A percentile compares a stretch with the other conserved stretches of the same genome.
Evolutionary conservation across 2,797 vertebrate species (phyloP).

Genomic region (Anabas testudineus): DNA sequence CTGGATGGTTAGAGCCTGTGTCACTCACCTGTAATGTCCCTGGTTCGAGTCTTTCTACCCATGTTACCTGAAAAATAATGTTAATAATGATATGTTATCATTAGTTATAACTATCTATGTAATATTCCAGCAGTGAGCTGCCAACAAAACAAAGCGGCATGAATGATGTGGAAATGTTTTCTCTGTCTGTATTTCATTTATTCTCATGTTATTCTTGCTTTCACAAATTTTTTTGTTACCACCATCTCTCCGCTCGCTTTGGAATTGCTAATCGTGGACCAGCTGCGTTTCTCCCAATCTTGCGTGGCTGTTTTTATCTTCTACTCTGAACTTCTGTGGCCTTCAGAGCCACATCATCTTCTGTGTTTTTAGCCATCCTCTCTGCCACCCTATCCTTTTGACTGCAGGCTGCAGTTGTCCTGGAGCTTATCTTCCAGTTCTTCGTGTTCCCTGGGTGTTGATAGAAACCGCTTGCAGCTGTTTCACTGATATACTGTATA

Average conservation of each 20-base stretch:
- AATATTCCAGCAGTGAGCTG: not conserved
- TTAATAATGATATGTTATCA: too few relatives aligned
- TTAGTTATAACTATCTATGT: too few relatives aligned
- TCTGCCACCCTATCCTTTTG: conserved; percentile 40
- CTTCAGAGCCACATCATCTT: conserved; percentile 49
- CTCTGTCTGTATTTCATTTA: conserved; percentile 12
- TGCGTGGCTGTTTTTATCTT: conserved; percentile 47
- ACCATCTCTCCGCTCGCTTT: conserved; percentile 11
- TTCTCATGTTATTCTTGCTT: conserved; percentile 1
- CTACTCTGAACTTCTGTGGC: conserved; percentile 55
- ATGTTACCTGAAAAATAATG: too few relatives aligned
- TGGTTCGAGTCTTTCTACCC: too few relatives aligned
- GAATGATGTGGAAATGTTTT: not conserved
- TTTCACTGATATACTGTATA: conserved; percentile 51
- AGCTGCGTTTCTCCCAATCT: conserved; percentile 37
- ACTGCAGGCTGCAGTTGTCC: conserved; percentile 59
- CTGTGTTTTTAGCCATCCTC: conserved; percentile 45
- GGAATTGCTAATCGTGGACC: conserved; percentile 22
- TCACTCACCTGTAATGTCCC: too few relatives aligned
- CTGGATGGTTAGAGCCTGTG: not conserved
- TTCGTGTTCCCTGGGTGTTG: conserved; percentile 59
- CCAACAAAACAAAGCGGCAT: conserved; percentile 4
- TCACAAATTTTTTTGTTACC: not conserved
- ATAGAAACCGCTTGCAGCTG: conserved; percentile 65
- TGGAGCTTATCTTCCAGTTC: conserved; percentile 74